Percentiles rank a stretch among this genome's conserved stretches.
phyloP scores from a whole-genome alignment of 2,888 invertebrate species.

The Oasisia sp. region DNA sequence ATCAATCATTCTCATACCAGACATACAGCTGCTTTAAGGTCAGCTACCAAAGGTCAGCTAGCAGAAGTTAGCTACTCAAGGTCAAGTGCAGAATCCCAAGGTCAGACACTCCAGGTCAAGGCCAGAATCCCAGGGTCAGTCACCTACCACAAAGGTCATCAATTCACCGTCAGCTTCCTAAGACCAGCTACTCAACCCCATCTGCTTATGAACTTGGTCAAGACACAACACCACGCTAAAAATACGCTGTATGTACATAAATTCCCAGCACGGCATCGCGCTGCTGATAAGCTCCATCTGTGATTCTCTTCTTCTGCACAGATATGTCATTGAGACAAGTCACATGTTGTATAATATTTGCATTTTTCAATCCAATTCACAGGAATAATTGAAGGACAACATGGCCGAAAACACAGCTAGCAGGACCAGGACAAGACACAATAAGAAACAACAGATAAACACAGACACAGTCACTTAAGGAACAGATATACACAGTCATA shows the following conservation, averaged over 20 bases:
- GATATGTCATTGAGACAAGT: not conserved
- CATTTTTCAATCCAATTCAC: not conserved
- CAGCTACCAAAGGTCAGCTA: not conserved
- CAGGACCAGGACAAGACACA: not conserved
- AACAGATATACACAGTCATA: constrained; percentile 5
- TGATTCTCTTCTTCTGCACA: not conserved
- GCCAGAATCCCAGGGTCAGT: too few species aligned
- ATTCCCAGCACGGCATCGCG: not conserved
- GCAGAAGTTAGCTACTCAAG: too few species aligned
- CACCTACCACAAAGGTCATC: not conserved
- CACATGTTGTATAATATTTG: not conserved
- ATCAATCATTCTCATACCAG: too few species aligned
- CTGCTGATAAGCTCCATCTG: not conserved
- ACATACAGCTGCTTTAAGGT: not conserved
- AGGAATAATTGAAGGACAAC: not conserved
- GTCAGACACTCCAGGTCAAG: too few species aligned
- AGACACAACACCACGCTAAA: not conserved
- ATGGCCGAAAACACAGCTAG: not conserved
- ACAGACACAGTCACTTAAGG: not conserved
- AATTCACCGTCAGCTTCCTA: not conserved
- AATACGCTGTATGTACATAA: not conserved
- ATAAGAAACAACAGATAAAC: not conserved
- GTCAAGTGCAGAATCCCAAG: too few species aligned
- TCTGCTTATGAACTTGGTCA: not conserved
- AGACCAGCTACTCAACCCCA: not conserved